These are phyloP conservation scores for Labeo catla DNA, from an alignment of 2,113 vertebrate genomes.

Conservation along the genomic window DNA sequence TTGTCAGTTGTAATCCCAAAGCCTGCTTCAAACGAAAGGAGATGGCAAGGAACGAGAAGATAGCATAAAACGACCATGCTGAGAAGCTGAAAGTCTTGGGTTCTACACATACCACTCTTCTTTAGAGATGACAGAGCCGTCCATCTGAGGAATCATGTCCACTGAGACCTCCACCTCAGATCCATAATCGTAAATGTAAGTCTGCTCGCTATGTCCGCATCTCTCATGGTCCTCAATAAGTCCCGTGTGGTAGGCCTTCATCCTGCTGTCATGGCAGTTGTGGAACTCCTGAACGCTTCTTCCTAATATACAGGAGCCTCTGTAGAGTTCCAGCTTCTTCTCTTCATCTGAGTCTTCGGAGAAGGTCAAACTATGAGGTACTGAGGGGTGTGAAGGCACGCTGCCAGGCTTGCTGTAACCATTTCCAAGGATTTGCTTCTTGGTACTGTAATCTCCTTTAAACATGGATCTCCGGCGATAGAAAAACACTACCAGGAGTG, in stretches of 20 bases:
- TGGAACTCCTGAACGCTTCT: slow-evolving; percentile 75
- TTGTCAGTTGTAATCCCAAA: slow-evolving; percentile 3
- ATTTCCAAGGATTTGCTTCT: slow-evolving; percentile 88
- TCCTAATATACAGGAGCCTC: slow-evolving; percentile 67
- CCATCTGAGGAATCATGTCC: slow-evolving; percentile 89
- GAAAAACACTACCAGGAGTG: slow-evolving; percentile 79
- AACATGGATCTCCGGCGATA: slow-evolving; percentile 85
- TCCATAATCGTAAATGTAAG: slow-evolving; percentile 84
- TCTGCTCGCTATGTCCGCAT: slow-evolving; percentile 78
- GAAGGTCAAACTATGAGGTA: slow-evolving; percentile 85
- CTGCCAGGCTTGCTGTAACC: slow-evolving; percentile 83
- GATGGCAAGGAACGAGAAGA: background rate
- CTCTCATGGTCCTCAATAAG: slow-evolving; percentile 71
- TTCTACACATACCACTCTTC: slow-evolving; percentile 91
- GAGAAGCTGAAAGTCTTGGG: background rate
- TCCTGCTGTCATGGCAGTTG: slow-evolving; percentile 78
- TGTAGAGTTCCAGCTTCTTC: slow-evolving; percentile 82
- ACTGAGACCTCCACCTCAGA: slow-evolving; percentile 85
- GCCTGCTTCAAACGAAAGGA: background rate
- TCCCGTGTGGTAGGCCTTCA: slow-evolving; percentile 83
- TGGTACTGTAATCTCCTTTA: slow-evolving; percentile 91
- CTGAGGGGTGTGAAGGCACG: slow-evolving; percentile 76
- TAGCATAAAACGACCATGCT: background rate
- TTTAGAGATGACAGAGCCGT: slow-evolving; percentile 91
- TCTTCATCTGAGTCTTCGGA: slow-evolving; percentile 85